phyloP scores from a whole-genome alignment of 2,797 vertebrate genomes.

The Hyperoplus immaculatus region DNA sequence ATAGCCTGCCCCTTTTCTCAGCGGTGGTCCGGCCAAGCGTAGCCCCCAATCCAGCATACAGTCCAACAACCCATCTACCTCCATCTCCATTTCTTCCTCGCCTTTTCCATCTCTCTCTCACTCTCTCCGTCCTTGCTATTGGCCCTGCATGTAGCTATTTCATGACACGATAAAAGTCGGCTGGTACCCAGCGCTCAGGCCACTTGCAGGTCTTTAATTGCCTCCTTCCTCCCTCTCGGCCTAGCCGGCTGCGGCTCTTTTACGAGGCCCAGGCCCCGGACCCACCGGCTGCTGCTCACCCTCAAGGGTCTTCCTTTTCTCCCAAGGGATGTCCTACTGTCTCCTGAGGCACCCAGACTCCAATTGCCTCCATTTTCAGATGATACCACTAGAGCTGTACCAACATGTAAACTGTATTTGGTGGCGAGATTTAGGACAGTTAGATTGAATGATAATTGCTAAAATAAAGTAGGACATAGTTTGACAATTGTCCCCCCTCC shows the following conservation, averaged over 20 bases:
- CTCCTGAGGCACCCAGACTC: conserved; percentile 41
- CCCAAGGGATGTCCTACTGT: conserved; percentile 47
- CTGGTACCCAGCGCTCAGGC: conserved; percentile 87
- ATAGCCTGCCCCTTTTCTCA: conserved; percentile 90
- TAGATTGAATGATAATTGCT: conserved; percentile 8
- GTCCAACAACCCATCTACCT: conserved; percentile 44
- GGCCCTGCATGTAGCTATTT: conserved; percentile 89
- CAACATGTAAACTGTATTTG: conserved; percentile 19
- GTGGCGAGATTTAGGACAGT: conserved; percentile 19
- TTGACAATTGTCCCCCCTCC: background rate
- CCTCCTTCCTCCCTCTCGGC: conserved; percentile 90
- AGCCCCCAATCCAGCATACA: conserved; percentile 47
- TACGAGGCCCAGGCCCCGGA: conserved; percentile 87
- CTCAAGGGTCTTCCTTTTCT: conserved; percentile 71
- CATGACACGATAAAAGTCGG: conserved; percentile 91
- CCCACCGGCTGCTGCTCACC: conserved; percentile 69
- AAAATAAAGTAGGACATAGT: conserved; percentile 10
- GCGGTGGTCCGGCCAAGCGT: conserved; percentile 90
- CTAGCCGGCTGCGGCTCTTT: conserved; percentile 87
- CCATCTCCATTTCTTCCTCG: conserved; percentile 25
- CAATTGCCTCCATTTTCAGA: conserved; percentile 41
- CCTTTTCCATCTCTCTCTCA: conserved; percentile 35
- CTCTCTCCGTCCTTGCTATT: conserved; percentile 73
- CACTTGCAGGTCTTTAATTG: conserved; percentile 92
- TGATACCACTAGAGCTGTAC: conserved; percentile 29